Evolutionary conservation across 1,140 invertebrate species (phyloP).

Genomic region (Ephestia elutella): DNA sequence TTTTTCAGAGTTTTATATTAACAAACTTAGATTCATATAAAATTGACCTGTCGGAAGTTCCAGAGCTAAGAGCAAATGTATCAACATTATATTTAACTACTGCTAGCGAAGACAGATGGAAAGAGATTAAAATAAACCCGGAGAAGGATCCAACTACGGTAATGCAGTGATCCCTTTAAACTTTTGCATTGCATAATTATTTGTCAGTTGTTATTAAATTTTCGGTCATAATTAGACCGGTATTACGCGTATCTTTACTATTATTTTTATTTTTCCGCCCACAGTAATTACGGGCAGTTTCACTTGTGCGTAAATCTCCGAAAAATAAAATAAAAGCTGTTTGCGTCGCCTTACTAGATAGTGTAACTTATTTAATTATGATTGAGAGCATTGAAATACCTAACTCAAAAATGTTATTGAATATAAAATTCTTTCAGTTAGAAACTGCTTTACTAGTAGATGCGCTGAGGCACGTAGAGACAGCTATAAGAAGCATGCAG

Average conservation of each 20-base stretch:
- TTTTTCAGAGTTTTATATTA: constrained; percentile 60
- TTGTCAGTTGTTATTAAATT: too few relatives aligned
- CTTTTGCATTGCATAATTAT: too few relatives aligned
- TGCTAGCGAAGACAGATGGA: constrained; percentile 42
- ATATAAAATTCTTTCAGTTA: constrained; percentile 32
- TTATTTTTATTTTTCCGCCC: too few relatives aligned
- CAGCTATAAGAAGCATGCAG: constrained; percentile 46
- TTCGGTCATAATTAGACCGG: too few relatives aligned
- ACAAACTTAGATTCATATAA: constrained; percentile 54
- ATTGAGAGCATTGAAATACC: too few relatives aligned
- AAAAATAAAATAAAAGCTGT: too few relatives aligned
- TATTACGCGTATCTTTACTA: too few relatives aligned
- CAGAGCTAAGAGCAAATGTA: constrained; percentile 52
- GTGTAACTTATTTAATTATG: too few relatives aligned
- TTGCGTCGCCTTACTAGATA: too few relatives aligned
- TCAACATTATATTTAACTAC: constrained; percentile 56
- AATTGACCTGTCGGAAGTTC: constrained; percentile 40
- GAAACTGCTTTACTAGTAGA: constrained; percentile 58
- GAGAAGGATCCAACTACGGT: constrained; percentile 31
- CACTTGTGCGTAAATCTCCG: too few relatives aligned
- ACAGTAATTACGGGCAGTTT: too few relatives aligned
- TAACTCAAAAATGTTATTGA: too few relatives aligned
- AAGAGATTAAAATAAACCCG: constrained; percentile 45
- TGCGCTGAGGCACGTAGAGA: constrained; percentile 56
- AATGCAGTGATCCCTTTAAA: neutral